Percentiles rank a stretch among this genome's conserved stretches.
These are phyloP conservation scores for Drosophila yakuba DNA, from an alignment of 1,140 invertebrate genomes.

Conservation along the genomic window DNA sequence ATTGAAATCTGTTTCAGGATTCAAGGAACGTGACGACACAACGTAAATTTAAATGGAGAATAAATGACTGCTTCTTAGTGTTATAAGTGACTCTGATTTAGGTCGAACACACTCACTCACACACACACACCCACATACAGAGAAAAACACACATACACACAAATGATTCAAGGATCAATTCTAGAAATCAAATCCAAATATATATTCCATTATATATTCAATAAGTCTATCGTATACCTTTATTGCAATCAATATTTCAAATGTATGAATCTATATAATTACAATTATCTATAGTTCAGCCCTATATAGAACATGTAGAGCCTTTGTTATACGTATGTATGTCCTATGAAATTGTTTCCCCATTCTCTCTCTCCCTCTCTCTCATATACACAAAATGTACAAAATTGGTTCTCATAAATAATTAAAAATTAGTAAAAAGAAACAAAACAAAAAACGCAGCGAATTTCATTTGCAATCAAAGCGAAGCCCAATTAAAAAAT, in stretches of 20 bases:
- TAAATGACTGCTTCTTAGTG: conserved; percentile 83
- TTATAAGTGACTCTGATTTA: conserved; percentile 84
- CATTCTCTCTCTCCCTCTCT: neutral
- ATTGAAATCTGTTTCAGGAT: conserved; percentile 83
- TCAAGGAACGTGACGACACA: conserved; percentile 76
- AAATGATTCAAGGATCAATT: conserved; percentile 63
- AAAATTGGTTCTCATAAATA: conserved; percentile 80
- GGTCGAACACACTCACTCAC: conserved; percentile 53
- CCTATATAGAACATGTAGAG: conserved; percentile 67
- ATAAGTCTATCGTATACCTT: conserved; percentile 76
- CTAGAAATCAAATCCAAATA: conserved; percentile 79
- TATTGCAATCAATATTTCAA: conserved; percentile 75
- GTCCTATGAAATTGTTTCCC: conserved; percentile 35
- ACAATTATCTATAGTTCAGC: conserved; percentile 53
- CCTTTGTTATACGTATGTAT: conserved; percentile 64
- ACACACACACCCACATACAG: conserved; percentile 1
- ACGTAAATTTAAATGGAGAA: conserved; percentile 83
- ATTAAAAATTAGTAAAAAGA: conserved; percentile 49
- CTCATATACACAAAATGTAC: conserved; percentile 65
- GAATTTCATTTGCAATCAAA: conserved; percentile 74
- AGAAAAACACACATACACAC: conserved; percentile 22
- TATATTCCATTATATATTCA: conserved; percentile 72
- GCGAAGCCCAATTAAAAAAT: conserved; percentile 44
- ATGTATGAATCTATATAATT: conserved; percentile 52
- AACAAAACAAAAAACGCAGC: conserved; percentile 61